Conservation (phyloP, 2,113 vertebrate genomes). For the Amblyornis subalaris region DNA sequence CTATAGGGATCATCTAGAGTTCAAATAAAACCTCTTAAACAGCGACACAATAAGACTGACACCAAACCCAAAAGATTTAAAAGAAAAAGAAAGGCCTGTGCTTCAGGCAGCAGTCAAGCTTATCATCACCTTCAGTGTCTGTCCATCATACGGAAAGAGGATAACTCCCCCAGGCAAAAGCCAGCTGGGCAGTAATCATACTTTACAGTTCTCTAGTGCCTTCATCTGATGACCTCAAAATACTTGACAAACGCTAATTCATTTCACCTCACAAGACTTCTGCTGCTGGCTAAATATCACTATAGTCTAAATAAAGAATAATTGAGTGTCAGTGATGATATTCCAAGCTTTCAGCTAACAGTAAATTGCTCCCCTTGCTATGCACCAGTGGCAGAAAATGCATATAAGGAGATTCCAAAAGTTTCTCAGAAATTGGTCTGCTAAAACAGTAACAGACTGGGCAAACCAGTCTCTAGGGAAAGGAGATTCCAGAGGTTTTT, state of each 20-base stretch:
- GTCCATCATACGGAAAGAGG: not conserved
- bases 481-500: not conserved
- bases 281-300: not conserved
- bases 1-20: not conserved
- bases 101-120: not conserved
- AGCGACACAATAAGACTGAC: not conserved
- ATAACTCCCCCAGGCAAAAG: not conserved
- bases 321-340: not conserved
- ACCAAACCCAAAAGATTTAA: not conserved
- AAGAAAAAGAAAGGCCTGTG: accelerated
- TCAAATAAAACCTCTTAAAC: not conserved
- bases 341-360: not conserved
- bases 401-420: not conserved
- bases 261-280: not conserved
- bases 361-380: not conserved
- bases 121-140: not conserved
- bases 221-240: not conserved
- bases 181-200: not conserved
- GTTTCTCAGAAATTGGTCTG: not conserved
- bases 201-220: not conserved
- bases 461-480: not conserved
- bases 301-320: not conserved
- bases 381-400: not conserved
- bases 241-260: not conserved
- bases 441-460: not conserved